Conservation (phyloP, 2,113 vertebrate species). For the Eidolon helvum region DNA sequence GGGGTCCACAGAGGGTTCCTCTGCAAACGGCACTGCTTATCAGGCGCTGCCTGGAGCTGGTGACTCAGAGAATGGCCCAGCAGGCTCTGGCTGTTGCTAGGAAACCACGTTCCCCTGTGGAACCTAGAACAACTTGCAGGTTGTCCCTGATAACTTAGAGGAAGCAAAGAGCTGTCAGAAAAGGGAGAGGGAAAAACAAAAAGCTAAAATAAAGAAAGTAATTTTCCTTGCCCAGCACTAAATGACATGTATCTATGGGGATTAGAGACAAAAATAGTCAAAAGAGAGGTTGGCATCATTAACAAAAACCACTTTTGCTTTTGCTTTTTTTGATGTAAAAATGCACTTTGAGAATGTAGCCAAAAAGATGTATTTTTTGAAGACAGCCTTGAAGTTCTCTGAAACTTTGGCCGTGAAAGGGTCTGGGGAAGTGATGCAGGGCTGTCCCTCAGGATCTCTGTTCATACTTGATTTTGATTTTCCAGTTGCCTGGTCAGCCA, state of each 20-base stretch:
- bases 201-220: slow-evolving; percentile 51
- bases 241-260: slow-evolving; percentile 42
- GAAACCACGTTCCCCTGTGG: slow-evolving; percentile 74
- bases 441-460: not conserved
- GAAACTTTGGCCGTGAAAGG: not conserved
- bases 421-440: not conserved
- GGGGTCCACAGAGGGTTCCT: slow-evolving; percentile 4
- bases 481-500: not conserved
- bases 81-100: slow-evolving; percentile 74
- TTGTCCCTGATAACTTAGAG: slow-evolving; percentile 73
- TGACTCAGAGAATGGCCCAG: slow-evolving; percentile 79
- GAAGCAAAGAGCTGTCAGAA: slow-evolving; percentile 54
- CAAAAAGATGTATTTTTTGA: not conserved
- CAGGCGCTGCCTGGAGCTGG: slow-evolving; percentile 74
- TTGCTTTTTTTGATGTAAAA: slow-evolving; percentile 28
- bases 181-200: slow-evolving; percentile 59
- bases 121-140: slow-evolving; percentile 63
- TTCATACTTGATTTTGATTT: not conserved
- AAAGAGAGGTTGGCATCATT: slow-evolving; percentile 33
- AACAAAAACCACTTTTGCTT: slow-evolving; percentile 33
- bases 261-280: slow-evolving; percentile 53
- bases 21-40: slow-evolving; percentile 49
- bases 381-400: not conserved
- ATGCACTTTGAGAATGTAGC: not conserved
- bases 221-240: slow-evolving; percentile 43